Percentiles rank a stretch among this genome's conserved stretches.
Conservation (phyloP, 2,113 vertebrate species). For the Myocastor coypus region DNA sequence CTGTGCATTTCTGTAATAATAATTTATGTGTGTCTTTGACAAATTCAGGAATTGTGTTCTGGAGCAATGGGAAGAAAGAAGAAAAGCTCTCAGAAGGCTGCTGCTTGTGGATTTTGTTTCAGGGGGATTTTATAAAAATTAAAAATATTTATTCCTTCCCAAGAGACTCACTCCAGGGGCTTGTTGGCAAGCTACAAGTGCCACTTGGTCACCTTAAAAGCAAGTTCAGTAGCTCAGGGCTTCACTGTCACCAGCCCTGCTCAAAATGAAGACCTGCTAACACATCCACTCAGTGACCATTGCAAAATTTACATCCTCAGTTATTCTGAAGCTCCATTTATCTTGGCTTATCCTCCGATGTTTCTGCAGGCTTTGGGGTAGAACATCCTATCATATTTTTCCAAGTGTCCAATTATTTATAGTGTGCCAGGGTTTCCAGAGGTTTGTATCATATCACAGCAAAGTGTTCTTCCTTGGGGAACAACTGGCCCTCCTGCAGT, state of each 20-base stretch:
- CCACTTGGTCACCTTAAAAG: not conserved
- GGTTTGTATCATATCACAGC: rapidly evolving
- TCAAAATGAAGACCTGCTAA: not conserved
- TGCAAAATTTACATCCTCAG: not conserved
- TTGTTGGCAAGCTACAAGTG: not conserved
- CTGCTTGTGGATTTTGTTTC: not conserved
- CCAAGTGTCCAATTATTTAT: not conserved
- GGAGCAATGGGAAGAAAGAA: not conserved
- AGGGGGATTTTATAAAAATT: not conserved
- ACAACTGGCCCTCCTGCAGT: not conserved
- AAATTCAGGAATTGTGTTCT: not conserved
- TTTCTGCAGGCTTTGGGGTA: not conserved
- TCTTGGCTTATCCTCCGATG: not conserved
- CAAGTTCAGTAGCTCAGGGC: not conserved
- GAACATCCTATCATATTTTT: not conserved
- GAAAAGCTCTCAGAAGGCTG: not conserved
- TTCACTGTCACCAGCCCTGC: not conserved
- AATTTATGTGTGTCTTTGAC: not conserved
- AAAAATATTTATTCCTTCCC: not conserved
- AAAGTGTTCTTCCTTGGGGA: not conserved
- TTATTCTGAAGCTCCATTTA: not conserved
- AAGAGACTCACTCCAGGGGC: not conserved
- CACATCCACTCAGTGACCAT: not conserved
- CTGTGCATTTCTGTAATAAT: not conserved
- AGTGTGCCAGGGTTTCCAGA: not conserved